Base-by-base conservation (phyloP, 2,113 vertebrate genomes). In the Protobothrops flavoviridis region DNA sequence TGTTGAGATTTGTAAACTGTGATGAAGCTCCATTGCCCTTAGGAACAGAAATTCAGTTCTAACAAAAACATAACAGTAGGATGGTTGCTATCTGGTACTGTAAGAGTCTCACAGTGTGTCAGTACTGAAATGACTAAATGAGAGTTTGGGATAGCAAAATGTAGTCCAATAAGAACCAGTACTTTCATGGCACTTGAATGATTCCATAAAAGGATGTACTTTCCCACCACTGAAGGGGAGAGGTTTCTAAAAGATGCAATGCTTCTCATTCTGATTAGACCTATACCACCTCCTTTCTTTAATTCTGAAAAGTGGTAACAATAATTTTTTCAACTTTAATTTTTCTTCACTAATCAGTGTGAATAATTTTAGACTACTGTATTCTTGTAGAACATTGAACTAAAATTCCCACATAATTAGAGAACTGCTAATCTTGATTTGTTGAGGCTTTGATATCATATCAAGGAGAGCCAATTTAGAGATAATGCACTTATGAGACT, bases 401-500 rank as follows among this genome's bases (percentile, higher is more conserved):
- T 52, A 53, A 13, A 56, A 6, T 59, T 93, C 59, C 90, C 59
- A 56, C 23, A 43, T 91, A 91, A 89, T 91, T 91, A 91, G 53
- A 85, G 8, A 81, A 52, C 55, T 81, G 43, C 59, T 91, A 55
- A 52, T 91, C 86, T 50, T 91, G 43, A 93, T 93, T 89, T 91
- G 64, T 85, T 20, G 45, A 52, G 43, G 93, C n/a, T 93, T 43
- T 91, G 48, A 81, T 93, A 64, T 61, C 61, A 85, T 89, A 88
- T 23, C 64, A 91, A 91, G 64, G 69, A 91, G 43, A 91, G 43
- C 55, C 64, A 91, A 91, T 89, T 93, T 89, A 91, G 90, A 59
- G 86, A 93, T 12, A 91, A 91, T 50, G 33, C 33, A 88, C 53
- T 91, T 93, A 23, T 48, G 87, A 64, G 93, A 93, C 88, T 93